phyloP scores from a whole-genome alignment of 2,113 vertebrate species.

The Castor canadensis region DNA sequence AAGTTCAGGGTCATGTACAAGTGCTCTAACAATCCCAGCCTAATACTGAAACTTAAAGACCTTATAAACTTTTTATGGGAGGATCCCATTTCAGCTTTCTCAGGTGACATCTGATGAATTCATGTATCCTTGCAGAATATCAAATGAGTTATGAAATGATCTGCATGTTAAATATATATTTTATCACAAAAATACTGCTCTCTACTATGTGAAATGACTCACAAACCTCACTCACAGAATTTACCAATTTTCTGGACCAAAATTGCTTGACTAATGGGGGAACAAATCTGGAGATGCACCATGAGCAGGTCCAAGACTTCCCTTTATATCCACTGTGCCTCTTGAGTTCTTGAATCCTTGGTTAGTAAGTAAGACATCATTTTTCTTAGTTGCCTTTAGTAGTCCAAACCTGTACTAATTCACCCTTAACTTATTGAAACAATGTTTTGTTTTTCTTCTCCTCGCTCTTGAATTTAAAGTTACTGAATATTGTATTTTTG shows the following conservation, averaged over 20 bases:
- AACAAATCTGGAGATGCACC: not conserved
- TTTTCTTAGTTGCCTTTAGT: not conserved
- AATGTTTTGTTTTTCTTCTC: not conserved
- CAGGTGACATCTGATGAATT: not conserved
- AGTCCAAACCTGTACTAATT: not conserved
- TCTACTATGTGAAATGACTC: not conserved
- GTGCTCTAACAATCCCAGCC: fast-evolving
- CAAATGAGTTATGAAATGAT: not conserved
- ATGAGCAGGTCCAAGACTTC: not conserved
- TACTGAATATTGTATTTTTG: not conserved
- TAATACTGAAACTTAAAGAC: not conserved
- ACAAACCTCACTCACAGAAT: not conserved
- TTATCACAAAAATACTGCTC: not conserved
- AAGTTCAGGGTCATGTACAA: too few species aligned
- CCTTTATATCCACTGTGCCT: not conserved
- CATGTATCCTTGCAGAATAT: not conserved
- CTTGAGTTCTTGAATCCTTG: not conserved
- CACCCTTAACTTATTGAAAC: not conserved
- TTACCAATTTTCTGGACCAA: not conserved
- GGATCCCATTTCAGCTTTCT: not conserved
- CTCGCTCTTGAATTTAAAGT: not conserved
- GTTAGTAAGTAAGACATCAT: not conserved
- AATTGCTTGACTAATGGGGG: not conserved
- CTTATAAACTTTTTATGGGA: not conserved
- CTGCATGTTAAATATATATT: not conserved